Base-by-base conservation (phyloP, 2,888 invertebrate genomes). In the Agriopis aurantiaria region DNA sequence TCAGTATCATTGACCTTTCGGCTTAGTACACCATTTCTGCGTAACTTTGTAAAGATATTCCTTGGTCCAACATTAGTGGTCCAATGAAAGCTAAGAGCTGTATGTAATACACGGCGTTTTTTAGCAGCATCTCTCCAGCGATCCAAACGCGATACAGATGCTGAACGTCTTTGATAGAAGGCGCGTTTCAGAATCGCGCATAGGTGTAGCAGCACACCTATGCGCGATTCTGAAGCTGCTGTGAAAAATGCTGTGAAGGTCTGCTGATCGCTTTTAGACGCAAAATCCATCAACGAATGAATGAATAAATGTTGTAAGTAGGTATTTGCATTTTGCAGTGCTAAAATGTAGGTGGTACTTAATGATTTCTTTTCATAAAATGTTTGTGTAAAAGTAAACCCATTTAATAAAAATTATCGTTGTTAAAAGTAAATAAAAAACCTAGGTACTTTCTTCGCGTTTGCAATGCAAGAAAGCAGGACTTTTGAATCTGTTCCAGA, bases 1-100 rank as follows among this genome's bases (percentile, higher is more conserved):
- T 33, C 5, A 33, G 33, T 3, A 33, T 3, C n/a, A 33, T 0
- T 33, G 33, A 33, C 33, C 33, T 33, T 33, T 33, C 33, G 33
- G 33, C 33, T 33, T 33, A 3, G 33, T 33, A 33, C 5, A 33
- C 33, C 33, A 5, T 33, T 33, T 5, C 33, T 33, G 5, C 33
- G 33, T 5, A 3, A 0, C 33, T 3, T 5, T 33, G 43, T 45
- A 45, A 0, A 45, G 43, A 45, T 10, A 45, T 7, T 10, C 40
- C 9, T 57, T 17, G 45, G 57, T 57, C 57, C 57, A 57, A 57
- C 43, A 43, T 5, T 45, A 45, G 57, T 17, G 57, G 57, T 57
- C 57, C 45, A 57, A 57, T 17, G 45, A 57, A 10, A 45, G 45
- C 57, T 57, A 57, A 57, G 14, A 17, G 45, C 10, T 4, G 12